Evolutionary conservation across 2,888 invertebrate genomes (phyloP), one percentile per base, ranked within the genome.

Genomic region (Eupithecia subfuscata): DNA sequence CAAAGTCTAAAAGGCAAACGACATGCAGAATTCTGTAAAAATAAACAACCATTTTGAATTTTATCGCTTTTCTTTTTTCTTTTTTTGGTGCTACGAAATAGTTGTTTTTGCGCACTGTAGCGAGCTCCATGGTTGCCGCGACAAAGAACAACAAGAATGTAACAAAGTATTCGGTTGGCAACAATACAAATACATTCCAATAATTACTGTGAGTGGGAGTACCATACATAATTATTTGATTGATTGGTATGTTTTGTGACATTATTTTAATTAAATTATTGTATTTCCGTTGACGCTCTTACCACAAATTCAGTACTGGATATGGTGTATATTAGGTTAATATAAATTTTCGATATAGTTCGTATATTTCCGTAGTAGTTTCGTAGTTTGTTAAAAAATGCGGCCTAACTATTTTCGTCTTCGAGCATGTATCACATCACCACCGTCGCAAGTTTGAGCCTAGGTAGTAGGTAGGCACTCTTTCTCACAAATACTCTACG

Each of bases 1-100:
- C 65, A 65, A 40, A 65, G 18, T 65, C 34, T 65, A 65, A 65
- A n/a, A 65, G n/a, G 11, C n/a, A 37, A 65, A 65, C 11, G 65
- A 65, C 5, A n/a, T 12, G 65, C 37, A 65, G 5, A 12, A 37
- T 40, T 65, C 16, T 65, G 37, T 65, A 65, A 65, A 65, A 65
- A n/a, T 37, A n/a, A 37, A 37, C 37, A 65, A 65, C 5, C 3
- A 40, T 65, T 40, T 40, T 65, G n/a, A 65, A 37, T 0, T 40
- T 37, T 3, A 65, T 65, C 9, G 2, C 0, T 34, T 34, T 65
- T n/a, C n/a, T 34, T 3, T 37, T 37, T 37, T 37, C 37, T 37
- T 37, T 37, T 37, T 65, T 65, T 65, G 37, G n/a, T 37, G 40
- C n/a, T 65, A 65, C 11, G 16, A 40, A 65, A n/a, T 65, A 40